phyloP scores from a whole-genome alignment of 2,888 invertebrate genomes.

The Tanypteryx hageni region DNA sequence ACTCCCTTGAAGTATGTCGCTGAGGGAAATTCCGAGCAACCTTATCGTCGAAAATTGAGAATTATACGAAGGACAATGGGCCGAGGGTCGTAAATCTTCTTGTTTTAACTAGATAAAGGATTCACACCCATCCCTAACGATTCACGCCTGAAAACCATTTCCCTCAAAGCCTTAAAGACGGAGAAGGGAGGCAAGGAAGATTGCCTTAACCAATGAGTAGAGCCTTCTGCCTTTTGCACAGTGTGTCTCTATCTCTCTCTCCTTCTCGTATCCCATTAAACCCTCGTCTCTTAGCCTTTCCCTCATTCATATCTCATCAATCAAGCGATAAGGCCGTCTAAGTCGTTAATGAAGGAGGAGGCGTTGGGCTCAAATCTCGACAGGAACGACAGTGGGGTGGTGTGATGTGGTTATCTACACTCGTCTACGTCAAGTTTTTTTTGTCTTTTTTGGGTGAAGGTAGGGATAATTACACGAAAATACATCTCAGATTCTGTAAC shows the following conservation, averaged over 20 bases:
- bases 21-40: not conserved
- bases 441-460: no score
- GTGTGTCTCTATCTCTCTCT: not conserved
- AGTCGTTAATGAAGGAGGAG: not conserved
- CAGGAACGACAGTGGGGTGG: not conserved
- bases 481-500: no score
- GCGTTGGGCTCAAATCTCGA: not conserved
- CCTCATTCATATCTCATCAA: constrained; percentile 10
- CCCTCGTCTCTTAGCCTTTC: no score
- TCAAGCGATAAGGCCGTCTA: not conserved
- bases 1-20: not conserved
- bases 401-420: not conserved
- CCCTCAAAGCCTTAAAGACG: not conserved
- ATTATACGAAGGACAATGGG: not conserved
- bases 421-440: no score
- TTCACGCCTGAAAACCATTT: not conserved
- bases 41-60: not conserved
- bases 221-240: not conserved
- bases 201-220: not conserved
- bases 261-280: not conserved
- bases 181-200: not conserved
- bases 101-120: not conserved
- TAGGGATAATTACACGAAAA: no score
- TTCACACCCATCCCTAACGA: not conserved
- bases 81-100: not conserved